Evolutionary conservation across 2,888 invertebrate genomes (phyloP), one percentile per base, ranked within the genome.

Genomic region (Aleiodes alternator): DNA sequence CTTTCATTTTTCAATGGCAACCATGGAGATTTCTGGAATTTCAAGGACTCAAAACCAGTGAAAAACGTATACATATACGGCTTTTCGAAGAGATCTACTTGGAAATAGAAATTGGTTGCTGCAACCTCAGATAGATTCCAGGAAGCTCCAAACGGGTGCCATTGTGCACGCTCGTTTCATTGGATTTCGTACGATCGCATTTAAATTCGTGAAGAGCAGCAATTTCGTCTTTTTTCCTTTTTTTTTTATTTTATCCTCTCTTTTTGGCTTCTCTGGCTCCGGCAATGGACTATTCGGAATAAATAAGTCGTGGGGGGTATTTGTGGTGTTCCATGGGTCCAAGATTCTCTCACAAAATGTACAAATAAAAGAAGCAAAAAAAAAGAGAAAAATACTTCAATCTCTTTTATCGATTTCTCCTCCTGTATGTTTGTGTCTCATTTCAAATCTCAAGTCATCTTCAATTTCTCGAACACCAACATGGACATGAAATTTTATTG

Each of bases 161-260:
- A 72, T 75, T 75, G 68, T 75, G 70, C 53, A 69, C 53, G 51
- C 69, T 69, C 61, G 59, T 74, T 61, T 69, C 57, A 34, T 74
- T 61, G 69, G 53, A 69, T 74, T 69, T 74, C 61, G 69, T 51
- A 61, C 69, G 68, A 71, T 71, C 71, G 68, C 50, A 71, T 75
- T 75, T 75, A 72, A 75, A 75, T 75, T 75, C 75, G 66, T 66
- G 71, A 70, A 59, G 75, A 70, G 64, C 70, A 64, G n/a, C 55
- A 48, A 51, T 16, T 64, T 53, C 23, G 31, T 74, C 11, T 69
- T 71, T 73, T 72, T 78, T 23, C 2, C 72, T 72, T 64, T 69
- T 64, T 55, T 59, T n/a, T 9, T 57, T 59, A 50, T 50, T 48
- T 66, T 59, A 53, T 66, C 57, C 16, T 53, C 48, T 64, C 38